phyloP scores from a whole-genome alignment of 1,140 invertebrate genomes.

The Nylanderia fulva region DNA sequence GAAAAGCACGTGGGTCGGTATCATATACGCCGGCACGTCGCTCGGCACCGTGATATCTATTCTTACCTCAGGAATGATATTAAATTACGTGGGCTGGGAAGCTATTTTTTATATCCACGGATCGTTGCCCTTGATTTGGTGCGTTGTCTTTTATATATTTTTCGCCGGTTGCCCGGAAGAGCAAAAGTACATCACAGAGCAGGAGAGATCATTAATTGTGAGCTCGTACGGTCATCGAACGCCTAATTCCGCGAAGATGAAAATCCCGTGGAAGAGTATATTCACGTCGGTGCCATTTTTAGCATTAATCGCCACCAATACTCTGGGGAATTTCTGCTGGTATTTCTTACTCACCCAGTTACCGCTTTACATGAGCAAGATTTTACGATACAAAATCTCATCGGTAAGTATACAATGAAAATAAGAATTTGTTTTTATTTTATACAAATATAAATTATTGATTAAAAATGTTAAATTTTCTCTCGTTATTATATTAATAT shows the following conservation, averaged over 20 bases:
- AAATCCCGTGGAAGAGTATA: constrained; percentile 89
- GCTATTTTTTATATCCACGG: constrained; percentile 94
- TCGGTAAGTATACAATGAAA: constrained; percentile 86
- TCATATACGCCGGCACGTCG: constrained; percentile 90
- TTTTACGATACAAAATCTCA: constrained; percentile 95
- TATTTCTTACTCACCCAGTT: constrained; percentile 97
- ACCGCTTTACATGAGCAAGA: constrained; percentile 96
- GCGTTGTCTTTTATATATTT: constrained; percentile 88
- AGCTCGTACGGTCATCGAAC: constrained; percentile 87
- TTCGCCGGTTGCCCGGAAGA: constrained; percentile 90
- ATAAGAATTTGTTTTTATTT: neutral
- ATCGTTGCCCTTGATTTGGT: constrained; percentile 89
- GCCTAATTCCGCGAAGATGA: constrained; percentile 76
- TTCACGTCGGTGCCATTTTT: constrained; percentile 91
- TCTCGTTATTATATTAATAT: too few species aligned
- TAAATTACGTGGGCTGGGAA: constrained; percentile 89
- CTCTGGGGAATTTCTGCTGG: constrained; percentile 96
- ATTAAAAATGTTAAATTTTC: too few species aligned
- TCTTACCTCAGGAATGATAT: constrained; percentile 89
- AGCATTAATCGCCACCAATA: constrained; percentile 90
- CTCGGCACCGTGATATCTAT: constrained; percentile 92
- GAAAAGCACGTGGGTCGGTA: constrained; percentile 85
- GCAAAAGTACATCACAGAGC: constrained; percentile 90
- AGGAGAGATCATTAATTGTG: constrained; percentile 88
- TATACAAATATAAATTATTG: neutral